Percentiles rank a stretch among this genome's conserved stretches.
These are phyloP conservation scores for Parambassis ranga DNA, from an alignment of 2,797 vertebrate genomes.

Conservation along the genomic window DNA sequence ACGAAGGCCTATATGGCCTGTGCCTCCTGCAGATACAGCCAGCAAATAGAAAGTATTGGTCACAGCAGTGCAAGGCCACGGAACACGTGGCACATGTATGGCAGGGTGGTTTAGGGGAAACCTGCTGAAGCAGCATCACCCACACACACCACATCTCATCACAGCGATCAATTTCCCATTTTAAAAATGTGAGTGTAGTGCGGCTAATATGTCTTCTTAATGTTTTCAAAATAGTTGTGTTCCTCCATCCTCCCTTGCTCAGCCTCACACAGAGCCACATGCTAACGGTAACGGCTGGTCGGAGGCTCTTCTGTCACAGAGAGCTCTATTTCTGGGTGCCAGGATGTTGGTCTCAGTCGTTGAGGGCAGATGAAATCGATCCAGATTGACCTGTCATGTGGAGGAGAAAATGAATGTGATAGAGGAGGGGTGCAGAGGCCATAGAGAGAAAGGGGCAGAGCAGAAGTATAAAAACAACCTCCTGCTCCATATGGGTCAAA, in stretches of 20 bases:
- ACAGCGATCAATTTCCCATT: conserved; percentile 12
- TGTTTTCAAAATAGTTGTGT: conserved; percentile 18
- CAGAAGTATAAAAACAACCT: conserved; percentile 65
- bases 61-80: conserved; percentile 35
- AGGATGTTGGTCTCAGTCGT: conserved; percentile 69
- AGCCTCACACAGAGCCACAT: conserved; percentile 9
- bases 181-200: background rate
- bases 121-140: conserved; percentile 41
- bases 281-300: conserved; percentile 31
- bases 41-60: no score
- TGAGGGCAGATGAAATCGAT: conserved; percentile 76
- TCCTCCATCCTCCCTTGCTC: background rate
- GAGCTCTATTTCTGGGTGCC: conserved; percentile 75
- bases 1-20: no score
- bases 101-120: conserved; percentile 28
- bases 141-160: conserved; percentile 15
- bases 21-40: no score
- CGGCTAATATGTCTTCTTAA: conserved; percentile 4
- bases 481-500: conserved; percentile 70
- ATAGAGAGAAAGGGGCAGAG: conserved; percentile 1
- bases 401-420: conserved; percentile 71
- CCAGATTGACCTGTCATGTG: conserved; percentile 73
- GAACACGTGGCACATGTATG: background rate
- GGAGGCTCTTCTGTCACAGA: conserved; percentile 51
- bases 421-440: conserved; percentile 57